These are phyloP conservation scores for Sebastiscus tertius DNA, from an alignment of 2,797 vertebrate species.

Conservation along the genomic window DNA sequence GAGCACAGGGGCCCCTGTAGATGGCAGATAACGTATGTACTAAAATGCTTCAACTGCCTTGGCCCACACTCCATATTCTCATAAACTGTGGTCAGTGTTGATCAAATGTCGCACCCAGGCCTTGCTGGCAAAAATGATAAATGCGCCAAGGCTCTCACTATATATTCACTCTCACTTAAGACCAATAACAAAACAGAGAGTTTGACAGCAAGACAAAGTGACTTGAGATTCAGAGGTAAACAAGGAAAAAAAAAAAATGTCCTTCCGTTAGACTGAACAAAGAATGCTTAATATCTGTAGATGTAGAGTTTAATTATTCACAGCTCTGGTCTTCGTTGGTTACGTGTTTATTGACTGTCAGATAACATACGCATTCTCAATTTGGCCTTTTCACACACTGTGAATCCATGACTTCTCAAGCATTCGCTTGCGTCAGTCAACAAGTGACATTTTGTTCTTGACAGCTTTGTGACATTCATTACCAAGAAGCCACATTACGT, in stretches of 20 bases:
- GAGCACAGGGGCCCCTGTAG: slow-evolving; percentile 62
- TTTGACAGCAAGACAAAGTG: slow-evolving; percentile 30
- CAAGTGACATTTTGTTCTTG: background rate
- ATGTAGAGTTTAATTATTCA: background rate
- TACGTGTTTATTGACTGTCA: background rate
- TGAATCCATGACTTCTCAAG: background rate
- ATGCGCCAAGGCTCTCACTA: slow-evolving; percentile 18
- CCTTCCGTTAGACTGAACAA: background rate
- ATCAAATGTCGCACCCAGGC: slow-evolving; percentile 47
- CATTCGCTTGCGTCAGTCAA: background rate
- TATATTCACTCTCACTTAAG: slow-evolving; percentile 34
- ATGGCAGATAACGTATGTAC: slow-evolving; percentile 68
- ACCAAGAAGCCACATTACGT: background rate
- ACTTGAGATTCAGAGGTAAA: slow-evolving; percentile 1
- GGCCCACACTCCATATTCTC: slow-evolving; percentile 32
- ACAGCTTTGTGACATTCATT: background rate
- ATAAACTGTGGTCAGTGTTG: slow-evolving; percentile 45
- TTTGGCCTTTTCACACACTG: background rate
- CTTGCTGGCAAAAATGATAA: slow-evolving; percentile 45
- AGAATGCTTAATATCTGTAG: background rate
- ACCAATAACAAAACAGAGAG: slow-evolving; percentile 26
- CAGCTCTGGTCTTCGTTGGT: background rate
- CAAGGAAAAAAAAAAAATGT: background rate
- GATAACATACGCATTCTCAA: background rate
- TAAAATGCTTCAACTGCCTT: slow-evolving; percentile 55